Conservation (phyloP, 2,797 vertebrate species). For the Gila robusta region DNA sequence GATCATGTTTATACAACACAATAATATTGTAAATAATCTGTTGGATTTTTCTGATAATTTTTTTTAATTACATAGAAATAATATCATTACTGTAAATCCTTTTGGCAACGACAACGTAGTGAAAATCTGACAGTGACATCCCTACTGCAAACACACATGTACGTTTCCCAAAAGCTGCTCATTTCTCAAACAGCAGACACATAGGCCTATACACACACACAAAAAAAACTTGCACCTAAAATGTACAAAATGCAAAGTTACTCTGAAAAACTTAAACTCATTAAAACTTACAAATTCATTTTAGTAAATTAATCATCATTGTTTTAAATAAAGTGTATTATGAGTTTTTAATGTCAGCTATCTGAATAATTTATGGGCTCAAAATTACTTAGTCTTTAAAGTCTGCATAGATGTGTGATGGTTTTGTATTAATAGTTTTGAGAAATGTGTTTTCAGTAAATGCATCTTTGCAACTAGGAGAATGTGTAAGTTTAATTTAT, state of each 20-base stretch:
- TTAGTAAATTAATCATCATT: neutral
- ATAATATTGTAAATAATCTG: neutral
- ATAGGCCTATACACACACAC: too few relatives aligned
- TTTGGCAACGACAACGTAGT: neutral
- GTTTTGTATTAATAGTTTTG: neutral
- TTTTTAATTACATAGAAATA: neutral
- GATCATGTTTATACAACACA: neutral
- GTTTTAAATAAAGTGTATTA: neutral
- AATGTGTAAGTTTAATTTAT: conserved; percentile 3
- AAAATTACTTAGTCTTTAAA: neutral
- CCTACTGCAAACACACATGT: neutral
- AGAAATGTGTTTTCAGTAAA: neutral
- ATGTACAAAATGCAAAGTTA: neutral
- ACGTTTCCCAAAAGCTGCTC: neutral
- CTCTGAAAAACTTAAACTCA: neutral
- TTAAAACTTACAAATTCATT: neutral
- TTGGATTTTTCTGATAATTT: too few relatives aligned
- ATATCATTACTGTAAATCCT: neutral
- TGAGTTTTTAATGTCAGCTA: neutral
- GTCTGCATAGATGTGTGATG: neutral
- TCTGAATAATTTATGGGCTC: neutral
- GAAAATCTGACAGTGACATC: neutral
- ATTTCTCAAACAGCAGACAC: neutral
- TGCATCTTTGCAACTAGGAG: neutral
- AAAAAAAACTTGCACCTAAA: neutral